A percentile compares a stretch with the other conserved stretches of the same genome.
These are phyloP conservation scores for Drosophila maculinotata DNA, from an alignment of 2,888 invertebrate species.

Conservation along the genomic window DNA sequence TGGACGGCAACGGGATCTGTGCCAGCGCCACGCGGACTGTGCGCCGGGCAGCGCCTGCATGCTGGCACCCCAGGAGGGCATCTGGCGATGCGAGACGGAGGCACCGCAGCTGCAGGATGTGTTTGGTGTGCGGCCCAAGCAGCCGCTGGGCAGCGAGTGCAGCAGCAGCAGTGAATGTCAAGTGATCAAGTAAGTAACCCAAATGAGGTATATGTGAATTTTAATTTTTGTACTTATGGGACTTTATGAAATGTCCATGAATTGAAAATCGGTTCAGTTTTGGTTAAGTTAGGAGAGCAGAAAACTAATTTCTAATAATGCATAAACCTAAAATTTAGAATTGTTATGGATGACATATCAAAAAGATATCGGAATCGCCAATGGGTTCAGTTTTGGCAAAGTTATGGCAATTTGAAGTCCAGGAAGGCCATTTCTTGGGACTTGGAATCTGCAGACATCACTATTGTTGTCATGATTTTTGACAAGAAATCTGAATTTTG, in stretches of 20 bases:
- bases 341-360: no score
- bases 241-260: no score
- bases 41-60: conserved; percentile 93
- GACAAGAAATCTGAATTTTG: no score
- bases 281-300: no score
- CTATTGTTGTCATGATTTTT: no score
- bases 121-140: conserved; percentile 86
- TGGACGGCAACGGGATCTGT: conserved; percentile 92
- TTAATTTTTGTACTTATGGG: not conserved
- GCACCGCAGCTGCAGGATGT: conserved; percentile 83
- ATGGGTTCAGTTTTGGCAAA: no score
- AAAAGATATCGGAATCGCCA: no score
- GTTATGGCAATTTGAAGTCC: no score
- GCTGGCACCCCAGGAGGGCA: conserved; percentile 85
- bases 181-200: conserved; percentile 86
- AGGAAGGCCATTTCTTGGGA: no score
- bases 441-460: no score
- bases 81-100: conserved; percentile 92
- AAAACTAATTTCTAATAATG: not conserved
- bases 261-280: no score
- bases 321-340: no score
- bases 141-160: conserved; percentile 94
- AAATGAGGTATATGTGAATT: not conserved
- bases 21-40: conserved; percentile 93
- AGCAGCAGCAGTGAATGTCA: conserved; percentile 93